Base-by-base conservation (phyloP, 2,797 vertebrate genomes). In the Vespertilio murinus region DNA sequence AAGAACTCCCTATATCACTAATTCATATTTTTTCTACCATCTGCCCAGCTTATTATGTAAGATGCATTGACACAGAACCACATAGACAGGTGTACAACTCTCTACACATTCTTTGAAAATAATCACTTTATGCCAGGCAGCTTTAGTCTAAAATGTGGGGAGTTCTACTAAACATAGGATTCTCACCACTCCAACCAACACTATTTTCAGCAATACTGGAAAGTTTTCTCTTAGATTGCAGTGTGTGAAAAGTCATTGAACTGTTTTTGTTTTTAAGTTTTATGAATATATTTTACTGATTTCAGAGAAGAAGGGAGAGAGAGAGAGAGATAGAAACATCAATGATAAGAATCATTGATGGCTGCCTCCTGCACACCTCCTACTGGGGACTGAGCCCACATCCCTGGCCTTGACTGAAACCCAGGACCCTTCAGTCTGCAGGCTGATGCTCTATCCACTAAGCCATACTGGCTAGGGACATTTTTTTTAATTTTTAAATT, bases 151-250 rank as follows among this genome's bases (percentile, higher is more conserved):
- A 77, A 90, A 93, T 88, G 70, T 90, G 28, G 35, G 14, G 12
- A 93, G 18, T 56, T 61, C n/a, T 94, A 75, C 33, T 88, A 9
- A 71, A 71, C 20, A 56, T 42, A 84, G 30, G 20, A 84, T 92
- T 91, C 52, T 67, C 18, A 92, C 33, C 30, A 85, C 45, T 90
- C 35, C 42, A 90, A 61, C 38, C 25, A 90, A 90, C 8, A 38
- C 2, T 94, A 73, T 88, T 80, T 85, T 81, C 40, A 88, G 35
- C 42, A 85, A 69, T 28, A 87, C 8, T 38, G 52, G 30, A 88
- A 88, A 75, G 42, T 82, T 88, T 86, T 87, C 38, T 87, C 28
- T 75, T 93, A 81, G 33, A 85, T 88, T 95, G 42, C 75, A 91
- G 38, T 59, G 2, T 65, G 40, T 75, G 17, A 91, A 91, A 86